Evolutionary conservation across 2,797 vertebrate species (phyloP).

Genomic region (Semotilus atromaculatus): DNA sequence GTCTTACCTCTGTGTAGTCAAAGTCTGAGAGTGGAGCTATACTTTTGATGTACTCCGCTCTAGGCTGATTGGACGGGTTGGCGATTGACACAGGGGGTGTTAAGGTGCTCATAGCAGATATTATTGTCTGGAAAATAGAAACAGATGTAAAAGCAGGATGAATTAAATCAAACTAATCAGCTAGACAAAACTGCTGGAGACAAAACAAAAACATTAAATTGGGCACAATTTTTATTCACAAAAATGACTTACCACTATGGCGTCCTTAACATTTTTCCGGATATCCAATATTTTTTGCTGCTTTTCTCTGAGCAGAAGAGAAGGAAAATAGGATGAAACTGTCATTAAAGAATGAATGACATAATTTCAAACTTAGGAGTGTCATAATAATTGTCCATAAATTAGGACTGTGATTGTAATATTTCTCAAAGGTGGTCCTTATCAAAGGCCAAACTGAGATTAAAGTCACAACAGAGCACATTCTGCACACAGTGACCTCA

Average conservation of each 20-base stretch:
- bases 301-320: slow-evolving; percentile 89
- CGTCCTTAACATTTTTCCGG: slow-evolving; percentile 98
- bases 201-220: slow-evolving; percentile 29
- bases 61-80: slow-evolving; percentile 91
- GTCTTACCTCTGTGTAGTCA: slow-evolving; percentile 93
- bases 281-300: slow-evolving; percentile 96
- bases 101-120: slow-evolving; percentile 93
- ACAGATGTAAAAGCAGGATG: slow-evolving; percentile 64
- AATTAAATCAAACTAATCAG: slow-evolving; percentile 67
- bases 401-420: neutral
- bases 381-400: neutral
- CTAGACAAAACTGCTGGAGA: slow-evolving; percentile 63
- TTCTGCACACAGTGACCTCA: slow-evolving; percentile 1
- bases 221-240: neutral
- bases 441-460: neutral
- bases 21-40: slow-evolving; percentile 96
- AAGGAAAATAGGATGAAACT: slow-evolving; percentile 42
- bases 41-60: slow-evolving; percentile 95
- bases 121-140: slow-evolving; percentile 85
- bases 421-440: neutral
- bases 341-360: neutral
- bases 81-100: slow-evolving; percentile 93
- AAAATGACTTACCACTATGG: slow-evolving; percentile 89
- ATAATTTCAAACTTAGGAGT: neutral
- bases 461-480: neutral